Evolutionary conservation across 2,113 vertebrate genomes (phyloP), one percentile per base, ranked within the genome.

Genomic region (Grallaria varia): DNA sequence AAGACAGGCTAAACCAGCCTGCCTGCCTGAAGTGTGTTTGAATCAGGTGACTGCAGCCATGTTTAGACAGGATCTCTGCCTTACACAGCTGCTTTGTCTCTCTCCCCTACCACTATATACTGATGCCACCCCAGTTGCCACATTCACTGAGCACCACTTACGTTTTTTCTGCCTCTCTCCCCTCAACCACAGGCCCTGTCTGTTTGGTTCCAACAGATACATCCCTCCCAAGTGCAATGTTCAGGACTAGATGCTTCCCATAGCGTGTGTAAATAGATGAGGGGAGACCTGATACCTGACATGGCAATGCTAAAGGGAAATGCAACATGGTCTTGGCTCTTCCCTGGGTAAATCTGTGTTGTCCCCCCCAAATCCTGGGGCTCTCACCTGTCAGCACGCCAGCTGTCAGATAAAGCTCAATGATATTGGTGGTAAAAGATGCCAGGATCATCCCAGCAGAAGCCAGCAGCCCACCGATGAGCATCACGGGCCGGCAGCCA

Each of bases 401-500:
- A 27, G 98, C 98, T 6, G 98, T 98, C 94, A 98, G 93, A 94
- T 98, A 98, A 28, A 98, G 96, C 87, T 98, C 97, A 49, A 98
- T 96, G 21, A 98, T 98, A 40, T 97, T 97, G 25, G 96, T 97
- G 68, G 98, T 97, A 39, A 98, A 98, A 74, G 98, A 98, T 5
- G 98, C 98, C 40, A 98, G 90, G 87, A 98, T 94, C 98, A 98
- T 98, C 50, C 98, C 98, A 6, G 97, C 92, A 1, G 98, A 98
- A 39, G 98, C 98, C 37, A 98, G 60, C 52, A 98, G 95, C 23
- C 98, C 98, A 0, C 98, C 98, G 0, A 95, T 96, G 84, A 98
- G 97, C 98, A 98, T 98, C 85, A 98, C 98, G 0, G 97, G 98
- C 53, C 98, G 97, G 64, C 98, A 98, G 77, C 98, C 98, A 47